Base-by-base conservation (phyloP, 2,797 vertebrate genomes). In the Lindbergichthys nudifrons region DNA sequence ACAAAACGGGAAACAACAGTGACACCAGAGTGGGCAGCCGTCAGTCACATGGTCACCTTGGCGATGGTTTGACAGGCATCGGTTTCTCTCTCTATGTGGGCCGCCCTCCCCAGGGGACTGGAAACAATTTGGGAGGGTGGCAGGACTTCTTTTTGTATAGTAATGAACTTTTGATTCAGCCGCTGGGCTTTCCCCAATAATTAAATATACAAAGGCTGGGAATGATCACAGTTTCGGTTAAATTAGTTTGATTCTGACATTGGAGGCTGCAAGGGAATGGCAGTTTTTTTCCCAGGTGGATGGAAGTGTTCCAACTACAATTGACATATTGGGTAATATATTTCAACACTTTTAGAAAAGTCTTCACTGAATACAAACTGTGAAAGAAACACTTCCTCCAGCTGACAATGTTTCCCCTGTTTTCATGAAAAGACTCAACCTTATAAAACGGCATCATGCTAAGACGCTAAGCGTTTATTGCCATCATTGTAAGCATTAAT, bases 11-110 rank as follows among this genome's bases (percentile, higher is more conserved):
- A 72, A 80, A 81, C 63, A 48, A 68, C 57, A 45, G 68, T n/a
- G 46, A 81, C 63, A 79, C 36, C 70, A 67, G 32, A 73, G 21
- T 9, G 36, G 56, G 73, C 39, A 63, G 57, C 59, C n/a, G 26
- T 84, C 82, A 87, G 77, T 85, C 77, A 79, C 70, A 15, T 73
- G 73, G 62, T 60, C 72, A 76, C 58, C 18, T 51, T 43, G 56
- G 65, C 56, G 68, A 32, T 30, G 41, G 32, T 46, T 42, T 67
- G 81, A 80, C 70, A 75, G 73, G 78, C 73, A 77, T 75, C 69
- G 26, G 64, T 47, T 75, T 67, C 50, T 48, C 71, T 64, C 80
- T 66, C 71, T 47, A 26, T 26, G 67, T 56, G 76, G 70, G 74
- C 26, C 50, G 41, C 26, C 21, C 61, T 52, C 59, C 54, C 51